Conservation (phyloP, 2,888 invertebrate species). For the Microctonus brassicae region DNA sequence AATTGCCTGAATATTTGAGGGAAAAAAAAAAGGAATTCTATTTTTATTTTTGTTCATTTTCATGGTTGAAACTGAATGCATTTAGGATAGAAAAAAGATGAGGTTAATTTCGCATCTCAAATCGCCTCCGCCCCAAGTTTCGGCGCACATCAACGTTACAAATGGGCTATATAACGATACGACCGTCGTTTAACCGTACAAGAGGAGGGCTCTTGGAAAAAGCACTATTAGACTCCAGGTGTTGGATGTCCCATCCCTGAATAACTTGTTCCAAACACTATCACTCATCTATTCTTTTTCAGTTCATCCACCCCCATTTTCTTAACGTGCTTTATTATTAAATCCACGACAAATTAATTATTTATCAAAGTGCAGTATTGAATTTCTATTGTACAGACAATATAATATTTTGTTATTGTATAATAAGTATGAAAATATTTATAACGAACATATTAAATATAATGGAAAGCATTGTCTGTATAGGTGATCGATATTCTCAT, state of each 20-base stretch:
- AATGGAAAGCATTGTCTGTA: neutral
- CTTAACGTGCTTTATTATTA: conserved; percentile 10
- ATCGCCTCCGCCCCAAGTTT: conserved; percentile 42
- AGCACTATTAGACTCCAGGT: conserved; percentile 64
- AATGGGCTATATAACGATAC: conserved; percentile 53
- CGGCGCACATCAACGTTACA: conserved; percentile 50
- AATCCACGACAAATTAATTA: neutral
- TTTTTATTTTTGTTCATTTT: neutral
- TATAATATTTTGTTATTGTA: no score
- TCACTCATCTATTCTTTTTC: neutral
- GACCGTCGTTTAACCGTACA: conserved; percentile 52
- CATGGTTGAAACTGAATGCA: neutral
- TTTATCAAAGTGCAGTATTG: neutral
- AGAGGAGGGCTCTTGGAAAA: conserved; percentile 26
- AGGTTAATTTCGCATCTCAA: conserved; percentile 36
- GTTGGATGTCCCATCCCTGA: conserved; percentile 59
- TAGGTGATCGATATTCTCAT: neutral
- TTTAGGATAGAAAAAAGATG: conserved; percentile 35
- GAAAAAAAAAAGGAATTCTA: neutral
- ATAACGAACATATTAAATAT: neutral
- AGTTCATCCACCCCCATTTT: neutral
- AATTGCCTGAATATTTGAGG: neutral
- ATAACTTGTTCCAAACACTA: neutral
- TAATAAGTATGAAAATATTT: no score
- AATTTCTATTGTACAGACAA: neutral